Evolutionary conservation across 1,140 invertebrate species (phyloP), one percentile per base, ranked within the genome.

Genomic region (Mizuhopecten yessoensis): DNA sequence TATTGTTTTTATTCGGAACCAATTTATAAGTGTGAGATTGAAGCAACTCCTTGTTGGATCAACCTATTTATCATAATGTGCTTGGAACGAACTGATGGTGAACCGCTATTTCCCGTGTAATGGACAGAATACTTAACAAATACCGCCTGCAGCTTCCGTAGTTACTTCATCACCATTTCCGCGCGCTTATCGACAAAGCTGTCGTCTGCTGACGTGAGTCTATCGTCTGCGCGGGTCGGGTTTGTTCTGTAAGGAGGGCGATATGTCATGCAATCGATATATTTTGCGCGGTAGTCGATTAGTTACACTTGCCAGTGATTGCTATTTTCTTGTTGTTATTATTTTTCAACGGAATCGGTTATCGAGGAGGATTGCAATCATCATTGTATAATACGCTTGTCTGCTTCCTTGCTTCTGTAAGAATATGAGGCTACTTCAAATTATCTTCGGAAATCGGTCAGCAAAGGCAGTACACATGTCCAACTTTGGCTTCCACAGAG

Each of bases 251-350:
- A n/a, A 29, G 57, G n/a, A 75, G 57, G 29, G 42, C 17, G 57
- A 75, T 75, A 75, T 75, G n/a, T 75, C 57, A 39, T 7, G 36
- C 36, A 13, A 75, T 7, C 57, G 20, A 75, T 75, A 29, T 75
- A 75, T 75, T 75, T 75, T 17, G 23, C n/a, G 57, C 29, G 57
- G n/a, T n/a, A 75, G n/a, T 29, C 57, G 57, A 75, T 75, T 75
- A 75, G 57, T 75, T 75, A 75, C 57, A 29, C 57, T 75, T 75
- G 57, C 11, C 57, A 75, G 23, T 75, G 57, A 75, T 75, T 75
- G 57, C 57, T n/a, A 75, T 75, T 29, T 75, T 49, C 45, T 5
- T 49, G 45, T 49, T 75, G 57, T 75, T 75, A n/a, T 29, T 75
- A 29, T 75, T 29, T 29, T 17, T 29, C 9, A 29, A 17, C 23